Conservation (phyloP, 2,797 vertebrate species). For the Poeciliopsis paucimaculata region DNA sequence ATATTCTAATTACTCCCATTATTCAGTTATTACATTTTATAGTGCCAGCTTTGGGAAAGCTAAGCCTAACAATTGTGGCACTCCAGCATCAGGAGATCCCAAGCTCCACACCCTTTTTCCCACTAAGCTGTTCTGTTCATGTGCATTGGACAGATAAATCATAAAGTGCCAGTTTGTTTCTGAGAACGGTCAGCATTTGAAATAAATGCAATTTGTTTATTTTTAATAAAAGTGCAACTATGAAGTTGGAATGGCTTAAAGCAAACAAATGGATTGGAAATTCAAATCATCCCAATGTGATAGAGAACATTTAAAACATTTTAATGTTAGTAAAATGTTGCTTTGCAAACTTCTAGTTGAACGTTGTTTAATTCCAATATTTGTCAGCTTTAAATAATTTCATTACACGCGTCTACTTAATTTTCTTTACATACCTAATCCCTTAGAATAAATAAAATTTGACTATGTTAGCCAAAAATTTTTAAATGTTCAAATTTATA, state of each 20-base stretch:
- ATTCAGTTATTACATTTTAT: constrained; percentile 76
- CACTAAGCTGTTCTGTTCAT: constrained; percentile 68
- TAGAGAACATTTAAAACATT: not conserved
- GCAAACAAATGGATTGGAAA: not conserved
- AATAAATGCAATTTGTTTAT: constrained; percentile 27
- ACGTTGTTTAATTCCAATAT: not conserved
- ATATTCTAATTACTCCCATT: constrained; percentile 31
- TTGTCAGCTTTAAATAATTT: not conserved
- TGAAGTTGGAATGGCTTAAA: constrained; percentile 14
- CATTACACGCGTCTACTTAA: not conserved
- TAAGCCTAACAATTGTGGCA: constrained; percentile 90
- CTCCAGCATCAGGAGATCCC: constrained; percentile 90
- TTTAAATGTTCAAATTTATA: not conserved
- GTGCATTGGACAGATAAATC: constrained; percentile 72
- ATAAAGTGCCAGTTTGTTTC: constrained; percentile 89
- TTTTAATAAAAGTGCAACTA: constrained; percentile 20
- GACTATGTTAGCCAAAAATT: too few relatives aligned
- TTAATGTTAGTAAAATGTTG: not conserved
- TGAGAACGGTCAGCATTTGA: constrained; percentile 55
- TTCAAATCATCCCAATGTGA: not conserved
- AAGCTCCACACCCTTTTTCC: constrained; percentile 88
- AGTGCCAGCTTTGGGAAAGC: constrained; percentile 95
- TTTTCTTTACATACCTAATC: not conserved
- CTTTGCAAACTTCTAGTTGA: not conserved
- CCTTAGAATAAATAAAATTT: not conserved